phyloP scores from a whole-genome alignment of 2,113 vertebrate genomes.

The Pseudorhombus dupliciocellatus region DNA sequence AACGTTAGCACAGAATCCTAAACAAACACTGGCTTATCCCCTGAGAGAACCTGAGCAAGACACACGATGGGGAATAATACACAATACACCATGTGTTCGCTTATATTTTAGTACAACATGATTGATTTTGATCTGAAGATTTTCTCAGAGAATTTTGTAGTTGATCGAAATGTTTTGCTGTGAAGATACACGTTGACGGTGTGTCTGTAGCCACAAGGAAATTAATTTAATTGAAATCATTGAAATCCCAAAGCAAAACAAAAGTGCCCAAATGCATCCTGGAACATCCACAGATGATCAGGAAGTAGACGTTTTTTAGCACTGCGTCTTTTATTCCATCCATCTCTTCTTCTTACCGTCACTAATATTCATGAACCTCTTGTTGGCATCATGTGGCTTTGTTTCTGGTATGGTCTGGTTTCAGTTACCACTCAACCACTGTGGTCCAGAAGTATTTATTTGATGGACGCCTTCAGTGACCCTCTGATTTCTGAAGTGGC shows the following conservation, averaged over 20 bases:
- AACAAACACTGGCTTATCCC: not conserved
- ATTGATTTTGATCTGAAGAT: not conserved
- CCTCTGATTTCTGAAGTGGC: not conserved
- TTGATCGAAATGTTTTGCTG: no score
- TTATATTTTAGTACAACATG: not conserved
- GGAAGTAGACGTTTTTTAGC: no score
- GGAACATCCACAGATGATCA: no score
- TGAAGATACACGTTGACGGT: no score
- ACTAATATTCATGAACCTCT: not conserved
- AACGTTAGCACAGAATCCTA: not conserved
- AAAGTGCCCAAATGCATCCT: no score
- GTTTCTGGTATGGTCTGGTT: not conserved
- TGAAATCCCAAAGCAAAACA: no score
- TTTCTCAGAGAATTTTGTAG: not conserved
- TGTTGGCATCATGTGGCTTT: not conserved
- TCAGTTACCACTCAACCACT: not conserved
- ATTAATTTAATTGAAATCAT: no score
- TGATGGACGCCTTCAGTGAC: not conserved
- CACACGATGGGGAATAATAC: not conserved
- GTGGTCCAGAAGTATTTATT: not conserved
- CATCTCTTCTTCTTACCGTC: not conserved
- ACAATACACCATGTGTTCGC: not conserved
- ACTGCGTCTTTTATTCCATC: not conserved
- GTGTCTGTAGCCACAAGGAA: no score
- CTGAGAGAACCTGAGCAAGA: slow-evolving; percentile 2